A percentile compares a stretch with the other conserved stretches of the same genome.
Conservation (phyloP, 2,113 vertebrate species). For the Gorilla gorilla region DNA sequence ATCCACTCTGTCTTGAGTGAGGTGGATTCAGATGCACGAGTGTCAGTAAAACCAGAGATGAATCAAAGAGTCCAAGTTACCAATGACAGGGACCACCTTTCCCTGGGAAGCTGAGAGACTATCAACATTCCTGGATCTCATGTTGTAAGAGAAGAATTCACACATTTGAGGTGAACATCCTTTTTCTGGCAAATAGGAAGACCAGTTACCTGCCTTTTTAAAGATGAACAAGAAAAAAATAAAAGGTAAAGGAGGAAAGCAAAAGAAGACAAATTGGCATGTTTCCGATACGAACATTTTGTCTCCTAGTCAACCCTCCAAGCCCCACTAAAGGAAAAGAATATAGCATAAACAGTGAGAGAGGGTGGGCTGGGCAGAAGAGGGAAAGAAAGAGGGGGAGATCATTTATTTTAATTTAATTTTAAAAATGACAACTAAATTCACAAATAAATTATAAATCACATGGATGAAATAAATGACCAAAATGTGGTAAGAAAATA, state of each 20-base stretch:
- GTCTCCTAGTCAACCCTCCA: not conserved
- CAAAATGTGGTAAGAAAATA: not conserved
- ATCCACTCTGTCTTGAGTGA: not conserved
- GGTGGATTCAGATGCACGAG: not conserved
- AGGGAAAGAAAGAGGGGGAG: too few relatives aligned
- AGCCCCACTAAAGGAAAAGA: accelerated
- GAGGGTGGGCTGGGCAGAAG: not conserved
- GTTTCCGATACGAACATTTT: not conserved
- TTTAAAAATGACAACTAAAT: not conserved
- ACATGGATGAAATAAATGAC: not conserved
- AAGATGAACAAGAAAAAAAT: not conserved
- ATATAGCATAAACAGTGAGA: not conserved
- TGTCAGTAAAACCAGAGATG: not conserved
- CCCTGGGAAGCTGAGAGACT: not conserved
- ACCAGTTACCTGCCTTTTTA: not conserved
- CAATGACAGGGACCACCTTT: not conserved
- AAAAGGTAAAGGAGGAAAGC: not conserved
- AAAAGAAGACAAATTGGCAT: not conserved
- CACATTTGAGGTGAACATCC: not conserved
- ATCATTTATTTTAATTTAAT: not conserved
- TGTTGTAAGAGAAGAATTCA: not conserved
- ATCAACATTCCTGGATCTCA: not conserved
- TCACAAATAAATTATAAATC: constrained; percentile 4
- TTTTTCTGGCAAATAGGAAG: not conserved
- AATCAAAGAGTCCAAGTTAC: not conserved